Evolutionary conservation across 2,797 vertebrate species (phyloP), one percentile per base, ranked within the genome.

Genomic region (Enteromius anoplus): DNA sequence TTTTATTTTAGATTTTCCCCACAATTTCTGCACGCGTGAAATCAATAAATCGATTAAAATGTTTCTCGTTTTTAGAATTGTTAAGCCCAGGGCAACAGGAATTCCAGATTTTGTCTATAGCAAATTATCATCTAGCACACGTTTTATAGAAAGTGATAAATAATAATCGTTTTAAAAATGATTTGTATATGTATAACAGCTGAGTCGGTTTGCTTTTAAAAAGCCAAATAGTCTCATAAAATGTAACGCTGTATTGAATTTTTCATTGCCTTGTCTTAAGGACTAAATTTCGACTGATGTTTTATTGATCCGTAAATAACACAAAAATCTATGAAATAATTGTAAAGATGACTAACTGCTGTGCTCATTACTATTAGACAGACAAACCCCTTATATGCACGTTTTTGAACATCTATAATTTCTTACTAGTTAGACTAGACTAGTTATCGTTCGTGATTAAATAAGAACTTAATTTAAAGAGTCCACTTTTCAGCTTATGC

Each of bases 1-100:
- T 65, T 81, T 81, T 37, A 73, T 73, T 51, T 45, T 26, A 26
- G 9, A 53, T 19, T 7, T 0, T n/a, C 11, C 5, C 2, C 34
- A 0, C 10, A 2, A 62, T 64, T 51, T 73, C 14, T 29, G 51
- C 21, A 37, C 29, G 21, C 15, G 42, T 34, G 11, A 1, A 71
- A 75, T 75, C 70, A 51, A 65, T 81, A 81, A 21, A 81, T 81
- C 70, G 58, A 75, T 29, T 5, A 37, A 17, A 51, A 37, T 37
- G 14, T 64, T 17, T 64, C 17, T 73, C 42, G 5, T 2, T 21
- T 17, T 32, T 72, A 49, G 8, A 15, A 34, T 3, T 6, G 68
- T 37, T 49, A 19, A 10, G 15, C 72, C 21, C 12, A 17, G 7
- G n/a, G 60, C 17, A 71, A 47, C 26, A 71, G 10, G 37, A 71